A percentile compares a stretch with the other conserved stretches of the same genome.
Conservation (phyloP, 1,140 invertebrate genomes). For the Cotesia typhae region DNA sequence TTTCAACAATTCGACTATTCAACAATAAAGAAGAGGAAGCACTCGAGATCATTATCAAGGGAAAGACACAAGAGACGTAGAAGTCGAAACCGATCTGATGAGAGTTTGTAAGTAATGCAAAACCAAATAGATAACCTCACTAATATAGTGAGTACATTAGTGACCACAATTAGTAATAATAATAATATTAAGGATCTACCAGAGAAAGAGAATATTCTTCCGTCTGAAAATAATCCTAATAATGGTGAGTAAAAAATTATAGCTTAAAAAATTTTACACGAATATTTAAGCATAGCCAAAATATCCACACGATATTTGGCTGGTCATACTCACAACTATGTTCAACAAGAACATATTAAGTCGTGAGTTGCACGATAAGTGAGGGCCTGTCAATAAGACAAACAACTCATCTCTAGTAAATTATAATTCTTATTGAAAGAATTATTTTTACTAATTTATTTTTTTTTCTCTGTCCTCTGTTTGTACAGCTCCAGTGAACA, state of each 20-base stretch:
- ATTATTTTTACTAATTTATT: too few relatives aligned
- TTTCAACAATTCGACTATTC: too few relatives aligned
- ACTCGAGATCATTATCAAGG: background rate
- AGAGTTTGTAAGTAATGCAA: background rate
- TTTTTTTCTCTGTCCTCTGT: too few relatives aligned
- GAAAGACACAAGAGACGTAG: background rate
- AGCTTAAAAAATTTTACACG: background rate
- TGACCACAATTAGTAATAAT: background rate
- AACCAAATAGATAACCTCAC: background rate
- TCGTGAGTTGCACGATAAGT: background rate
- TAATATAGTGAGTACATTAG: background rate
- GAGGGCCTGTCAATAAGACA: background rate
- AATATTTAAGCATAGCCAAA: background rate
- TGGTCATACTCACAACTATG: background rate
- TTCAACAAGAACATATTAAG: background rate
- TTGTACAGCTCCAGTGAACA: too few relatives aligned
- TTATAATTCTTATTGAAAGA: background rate
- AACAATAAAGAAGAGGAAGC: background rate
- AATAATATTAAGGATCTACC: background rate
- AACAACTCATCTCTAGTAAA: background rate
- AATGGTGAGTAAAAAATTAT: too few relatives aligned
- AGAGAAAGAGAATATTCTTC: background rate
- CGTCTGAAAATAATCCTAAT: too few relatives aligned
- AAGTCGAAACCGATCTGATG: background rate
- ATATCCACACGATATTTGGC: slow-evolving; percentile 1